phyloP scores from a whole-genome alignment of 2,888 invertebrate species.

The Orthonevra nobilis region DNA sequence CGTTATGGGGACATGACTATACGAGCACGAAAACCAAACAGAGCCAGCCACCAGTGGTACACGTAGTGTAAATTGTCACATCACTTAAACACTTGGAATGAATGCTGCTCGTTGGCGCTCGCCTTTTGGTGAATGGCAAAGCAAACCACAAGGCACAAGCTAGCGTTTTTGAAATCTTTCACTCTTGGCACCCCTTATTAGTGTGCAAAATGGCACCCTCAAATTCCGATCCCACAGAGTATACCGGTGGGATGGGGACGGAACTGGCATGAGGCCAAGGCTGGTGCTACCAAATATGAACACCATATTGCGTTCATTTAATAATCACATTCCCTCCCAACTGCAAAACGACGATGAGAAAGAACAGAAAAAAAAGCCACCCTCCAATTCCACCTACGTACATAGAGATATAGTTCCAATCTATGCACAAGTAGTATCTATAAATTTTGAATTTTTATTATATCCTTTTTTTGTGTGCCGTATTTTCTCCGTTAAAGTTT shows the following conservation, averaged over 20 bases:
- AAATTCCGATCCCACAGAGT: conserved; percentile 33
- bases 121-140: no score
- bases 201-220: conserved; percentile 62
- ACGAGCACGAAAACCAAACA: conserved; percentile 40
- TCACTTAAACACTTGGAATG: conserved; percentile 67
- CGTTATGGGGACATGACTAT: conserved; percentile 54
- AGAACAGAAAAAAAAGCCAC: conserved; percentile 7
- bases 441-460: conserved; percentile 71
- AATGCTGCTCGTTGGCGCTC: conserved; percentile 51
- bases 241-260: not conserved
- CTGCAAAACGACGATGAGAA: conserved; percentile 15
- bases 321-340: conserved; percentile 65
- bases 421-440: conserved; percentile 71
- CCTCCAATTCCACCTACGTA: not conserved
- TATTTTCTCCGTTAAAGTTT: conserved; percentile 41
- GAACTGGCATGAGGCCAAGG: not conserved
- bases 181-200: conserved; percentile 65
- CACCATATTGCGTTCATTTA: conserved; percentile 71
- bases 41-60: conserved; percentile 28
- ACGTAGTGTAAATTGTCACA: conserved; percentile 69
- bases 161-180: conserved; percentile 51
- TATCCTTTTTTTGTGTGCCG: conserved; percentile 57
- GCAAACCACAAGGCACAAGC: no score
- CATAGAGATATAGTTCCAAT: conserved; percentile 66
- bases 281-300: conserved; percentile 56